A percentile compares a stretch with the other conserved stretches of the same genome.
These are phyloP conservation scores for Sycobia sp. DNA, from an alignment of 1,140 invertebrate species.

Conservation along the genomic window DNA sequence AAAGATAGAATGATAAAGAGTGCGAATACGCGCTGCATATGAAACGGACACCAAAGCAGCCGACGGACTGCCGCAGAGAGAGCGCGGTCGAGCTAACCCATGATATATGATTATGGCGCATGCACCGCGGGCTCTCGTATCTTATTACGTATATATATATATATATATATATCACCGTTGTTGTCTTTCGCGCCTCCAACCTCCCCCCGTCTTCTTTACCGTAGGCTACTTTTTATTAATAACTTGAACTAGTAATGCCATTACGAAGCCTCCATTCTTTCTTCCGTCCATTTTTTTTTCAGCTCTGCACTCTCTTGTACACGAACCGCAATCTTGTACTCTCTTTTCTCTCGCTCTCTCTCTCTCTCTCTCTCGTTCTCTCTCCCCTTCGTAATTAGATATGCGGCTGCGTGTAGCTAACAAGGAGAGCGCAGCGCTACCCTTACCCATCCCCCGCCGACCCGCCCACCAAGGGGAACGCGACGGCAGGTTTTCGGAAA, in stretches of 20 bases:
- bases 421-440: slow-evolving; percentile 4
- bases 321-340: too few relatives aligned
- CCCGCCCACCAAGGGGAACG: background rate
- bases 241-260: slow-evolving; percentile 14
- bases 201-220: slow-evolving; percentile 8
- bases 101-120: slow-evolving; percentile 54
- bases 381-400: slow-evolving; percentile 20
- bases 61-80: slow-evolving; percentile 15
- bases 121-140: slow-evolving; percentile 47
- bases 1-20: background rate
- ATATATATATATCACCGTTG: too few relatives aligned
- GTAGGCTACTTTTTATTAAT: slow-evolving; percentile 20
- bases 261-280: slow-evolving; percentile 4
- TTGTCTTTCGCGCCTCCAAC: slow-evolving; percentile 34
- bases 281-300: background rate
- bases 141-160: too few relatives aligned
- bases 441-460: too few relatives aligned
- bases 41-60: background rate
- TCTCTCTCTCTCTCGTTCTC: too few relatives aligned
- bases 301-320: background rate
- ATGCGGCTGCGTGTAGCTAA: slow-evolving; percentile 12
- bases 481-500: background rate
- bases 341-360: too few relatives aligned
- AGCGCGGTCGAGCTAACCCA: slow-evolving; percentile 41
- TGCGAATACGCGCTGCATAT: slow-evolving; percentile 4